Evolutionary conservation across 2,888 invertebrate genomes (phyloP), one percentile per base, ranked within the genome.

Genomic region (Antheraea assamensis): DNA sequence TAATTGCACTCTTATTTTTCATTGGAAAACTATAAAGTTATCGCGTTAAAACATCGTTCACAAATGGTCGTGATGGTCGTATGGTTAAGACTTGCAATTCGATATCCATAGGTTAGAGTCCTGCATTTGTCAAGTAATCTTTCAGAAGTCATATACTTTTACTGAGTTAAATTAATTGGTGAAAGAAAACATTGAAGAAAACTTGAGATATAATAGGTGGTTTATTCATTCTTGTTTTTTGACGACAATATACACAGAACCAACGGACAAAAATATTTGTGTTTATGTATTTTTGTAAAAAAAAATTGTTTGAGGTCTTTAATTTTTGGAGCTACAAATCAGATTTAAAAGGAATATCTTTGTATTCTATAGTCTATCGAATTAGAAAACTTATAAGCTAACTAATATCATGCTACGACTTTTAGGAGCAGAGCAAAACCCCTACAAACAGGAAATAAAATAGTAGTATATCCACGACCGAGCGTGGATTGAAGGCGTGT

Each of bases 1-100:
- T 81, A 82, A 75, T 82, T 77, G 73, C 77, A 55, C 79, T 83
- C 82, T 83, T 80, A 82, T 83, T 84, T 83, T 79, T 61, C 82
- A 81, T 81, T 76, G 77, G 77, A 75, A 79, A 85, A 82, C 83
- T 85, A 82, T 78, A 73, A 73, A 75, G 21, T 70, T 71, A 30
- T 21, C 52, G 3, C 52, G 5, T 58, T 58, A 58, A 5, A 21
- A 5, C 13, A 58, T 58, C 7, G 5, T 58, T 58, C 24, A 5
- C 58, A 58, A 58, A n/a, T n/a, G 1, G 7, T n/a, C 58, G 58
- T 58, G 24, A 0, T 58, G n/a, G 58, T n/a, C 58, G 10, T 24
- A 58, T 55, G 3, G 8, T 55, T n/a, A 58, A 58, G 24, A 58
- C 58, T 5, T 3, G 3, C 58, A 10, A 58, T 58, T 1, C 58